Conservation (phyloP, 2,797 vertebrate genomes). For the Manis javanica region DNA sequence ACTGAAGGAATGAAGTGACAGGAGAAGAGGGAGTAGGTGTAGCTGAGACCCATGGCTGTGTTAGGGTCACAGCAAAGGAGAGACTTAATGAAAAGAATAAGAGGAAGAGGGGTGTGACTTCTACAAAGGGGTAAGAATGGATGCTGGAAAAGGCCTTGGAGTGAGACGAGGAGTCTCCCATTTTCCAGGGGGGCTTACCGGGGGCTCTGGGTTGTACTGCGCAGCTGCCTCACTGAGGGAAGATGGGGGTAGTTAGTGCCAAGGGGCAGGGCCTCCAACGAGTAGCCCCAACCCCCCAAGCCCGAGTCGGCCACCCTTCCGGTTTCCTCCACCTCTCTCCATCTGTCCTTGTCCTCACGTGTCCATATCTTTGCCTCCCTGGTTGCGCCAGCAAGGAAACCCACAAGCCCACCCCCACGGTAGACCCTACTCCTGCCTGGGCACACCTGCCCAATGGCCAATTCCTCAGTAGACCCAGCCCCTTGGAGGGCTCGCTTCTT, state of each 20-base stretch:
- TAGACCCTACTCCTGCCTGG: background rate
- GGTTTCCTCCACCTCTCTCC: background rate
- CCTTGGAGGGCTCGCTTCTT: background rate
- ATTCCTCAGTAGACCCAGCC: background rate
- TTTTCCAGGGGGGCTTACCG: slow-evolving; percentile 74
- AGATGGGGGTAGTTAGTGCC: slow-evolving; percentile 34
- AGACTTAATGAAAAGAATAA: background rate
- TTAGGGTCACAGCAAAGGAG: background rate
- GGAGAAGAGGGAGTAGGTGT: background rate
- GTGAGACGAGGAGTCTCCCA: background rate
- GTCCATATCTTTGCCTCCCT: background rate
- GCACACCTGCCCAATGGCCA: background rate
- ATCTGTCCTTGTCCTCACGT: background rate
- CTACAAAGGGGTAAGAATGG: background rate
- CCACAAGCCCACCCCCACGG: background rate
- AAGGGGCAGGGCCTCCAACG: slow-evolving; percentile 25
- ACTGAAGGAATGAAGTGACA: background rate
- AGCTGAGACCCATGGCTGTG: background rate
- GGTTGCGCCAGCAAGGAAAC: background rate
- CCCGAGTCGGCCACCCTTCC: background rate
- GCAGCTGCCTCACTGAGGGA: slow-evolving; percentile 83
- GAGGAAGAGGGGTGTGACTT: background rate
- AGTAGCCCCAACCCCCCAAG: background rate
- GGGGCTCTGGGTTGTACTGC: slow-evolving; percentile 86
- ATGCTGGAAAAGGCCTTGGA: background rate